Evolutionary conservation across 2,113 vertebrate species (phyloP).

Genomic region (Dicerorhinus sumatrensis): DNA sequence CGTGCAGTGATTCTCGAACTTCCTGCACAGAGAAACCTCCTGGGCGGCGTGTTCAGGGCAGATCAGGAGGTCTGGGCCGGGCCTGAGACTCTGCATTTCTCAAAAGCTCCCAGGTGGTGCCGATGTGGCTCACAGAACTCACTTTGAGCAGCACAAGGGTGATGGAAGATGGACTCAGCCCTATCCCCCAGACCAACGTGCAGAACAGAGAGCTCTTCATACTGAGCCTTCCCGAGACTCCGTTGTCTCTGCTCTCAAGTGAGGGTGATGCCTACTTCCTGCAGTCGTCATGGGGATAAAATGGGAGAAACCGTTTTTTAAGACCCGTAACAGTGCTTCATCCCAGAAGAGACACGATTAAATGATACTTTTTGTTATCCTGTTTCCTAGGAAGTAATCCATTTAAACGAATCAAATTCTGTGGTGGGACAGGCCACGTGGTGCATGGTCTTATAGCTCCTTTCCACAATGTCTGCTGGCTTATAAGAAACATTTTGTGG

Average conservation of each 20-base stretch:
- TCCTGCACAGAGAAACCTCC: not conserved
- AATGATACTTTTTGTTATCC: not conserved
- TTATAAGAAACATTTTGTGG: not conserved
- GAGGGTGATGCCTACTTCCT: not conserved
- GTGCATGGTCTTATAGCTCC: not conserved
- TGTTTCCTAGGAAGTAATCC: too few species aligned
- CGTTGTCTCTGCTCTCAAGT: accelerated
- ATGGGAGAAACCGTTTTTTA: not conserved
- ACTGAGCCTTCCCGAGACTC: accelerated
- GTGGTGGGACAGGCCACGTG: accelerated
- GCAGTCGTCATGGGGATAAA: not conserved
- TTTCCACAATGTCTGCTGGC: not conserved
- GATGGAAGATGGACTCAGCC: not conserved
- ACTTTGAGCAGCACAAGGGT: not conserved
- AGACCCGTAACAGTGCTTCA: not conserved
- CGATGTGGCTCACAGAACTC: accelerated
- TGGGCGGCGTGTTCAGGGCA: accelerated
- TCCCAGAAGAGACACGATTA: not conserved
- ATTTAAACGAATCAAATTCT: not conserved
- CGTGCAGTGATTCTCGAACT: accelerated
- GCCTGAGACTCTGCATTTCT: not conserved
- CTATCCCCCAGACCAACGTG: not conserved
- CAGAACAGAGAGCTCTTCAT: not conserved
- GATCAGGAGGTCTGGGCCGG: accelerated
- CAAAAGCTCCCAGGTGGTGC: accelerated